Base-by-base conservation (phyloP, 2,797 vertebrate species). In the Echiichthys vipera region DNA sequence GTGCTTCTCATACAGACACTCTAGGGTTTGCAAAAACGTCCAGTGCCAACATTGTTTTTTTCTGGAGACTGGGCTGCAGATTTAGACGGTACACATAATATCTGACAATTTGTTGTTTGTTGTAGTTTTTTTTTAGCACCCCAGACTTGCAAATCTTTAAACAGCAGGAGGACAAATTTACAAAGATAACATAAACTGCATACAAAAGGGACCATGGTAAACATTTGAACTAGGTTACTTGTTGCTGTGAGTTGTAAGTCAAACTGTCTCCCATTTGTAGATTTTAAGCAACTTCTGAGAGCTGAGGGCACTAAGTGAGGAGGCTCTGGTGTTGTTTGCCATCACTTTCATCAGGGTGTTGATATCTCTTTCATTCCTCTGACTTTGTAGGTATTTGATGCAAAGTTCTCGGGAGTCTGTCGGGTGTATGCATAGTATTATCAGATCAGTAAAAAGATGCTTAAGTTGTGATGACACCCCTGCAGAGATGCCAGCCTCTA, bases 391-490 rank as follows among this genome's bases (percentile, higher is more conserved):
- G 49, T 57, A 36, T 58, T 55, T 25, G 40, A 65, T 66, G 62
- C 22, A 45, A 36, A 76, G 57, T 27, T 45, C n/a, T n/a, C n/a
- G n/a, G 10, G 22, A 74, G 49, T 42, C 0, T 25, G 40, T 42
- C 0, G 30, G 40, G 18, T 24, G 47, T 58, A 58, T 54, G 56
- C 58, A 69, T 67, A 49, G 65, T 61, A 68, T 77, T 61, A 68
- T 77, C 62, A 57, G 69, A 77, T 76, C 74, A 73, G 68, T 37
- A 57, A 66, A n/a, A 84, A 72, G 24, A 83, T 71, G 70, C 45
- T 63, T 64, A 66, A 81, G 82, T 81, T 84, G 79, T 83, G 80
- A 87, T 85, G 76, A 88, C 87, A 88, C 89, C 72, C 90, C 88
- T 87, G 80, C 87, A 56, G 83, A 79, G 82, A 71, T 80, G 69